These are phyloP conservation scores for Platyscapa corneri DNA, from an alignment of 1,140 invertebrate species.

Conservation along the genomic window DNA sequence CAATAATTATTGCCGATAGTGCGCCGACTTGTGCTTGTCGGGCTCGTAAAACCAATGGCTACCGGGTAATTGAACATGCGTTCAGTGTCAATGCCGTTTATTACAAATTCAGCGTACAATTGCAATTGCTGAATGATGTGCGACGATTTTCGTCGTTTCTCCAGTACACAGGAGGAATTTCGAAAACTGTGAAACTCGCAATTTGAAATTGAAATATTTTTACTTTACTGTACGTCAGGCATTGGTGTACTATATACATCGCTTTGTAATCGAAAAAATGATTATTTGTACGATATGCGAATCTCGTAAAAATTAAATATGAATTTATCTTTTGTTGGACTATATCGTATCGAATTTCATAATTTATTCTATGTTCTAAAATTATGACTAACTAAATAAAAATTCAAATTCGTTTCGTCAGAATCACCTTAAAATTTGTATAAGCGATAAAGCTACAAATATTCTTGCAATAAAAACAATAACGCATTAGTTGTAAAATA, in stretches of 20 bases:
- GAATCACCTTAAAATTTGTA: neutral
- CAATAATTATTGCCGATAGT: neutral
- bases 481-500: neutral
- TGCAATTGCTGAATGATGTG: no score
- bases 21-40: neutral
- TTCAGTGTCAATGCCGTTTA: neutral
- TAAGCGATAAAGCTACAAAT: neutral
- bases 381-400: neutral
- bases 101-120: neutral
- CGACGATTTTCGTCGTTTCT: neutral
- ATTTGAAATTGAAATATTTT: neutral
- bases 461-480: neutral
- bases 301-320: neutral
- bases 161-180: no score
- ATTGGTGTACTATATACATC: neutral
- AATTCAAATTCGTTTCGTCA: neutral
- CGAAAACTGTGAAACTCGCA: no score
- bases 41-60: neutral
- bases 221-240: neutral
- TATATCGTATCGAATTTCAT: neutral
- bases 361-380: neutral
- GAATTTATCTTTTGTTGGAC: neutral
- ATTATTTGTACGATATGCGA: neutral
- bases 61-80: neutral
- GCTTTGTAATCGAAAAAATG: neutral